Percentiles rank a stretch among this genome's conserved stretches.
Evolutionary conservation across 2,797 vertebrate genomes (phyloP).

Genomic region (Pseudocheirus occidentalis): DNA sequence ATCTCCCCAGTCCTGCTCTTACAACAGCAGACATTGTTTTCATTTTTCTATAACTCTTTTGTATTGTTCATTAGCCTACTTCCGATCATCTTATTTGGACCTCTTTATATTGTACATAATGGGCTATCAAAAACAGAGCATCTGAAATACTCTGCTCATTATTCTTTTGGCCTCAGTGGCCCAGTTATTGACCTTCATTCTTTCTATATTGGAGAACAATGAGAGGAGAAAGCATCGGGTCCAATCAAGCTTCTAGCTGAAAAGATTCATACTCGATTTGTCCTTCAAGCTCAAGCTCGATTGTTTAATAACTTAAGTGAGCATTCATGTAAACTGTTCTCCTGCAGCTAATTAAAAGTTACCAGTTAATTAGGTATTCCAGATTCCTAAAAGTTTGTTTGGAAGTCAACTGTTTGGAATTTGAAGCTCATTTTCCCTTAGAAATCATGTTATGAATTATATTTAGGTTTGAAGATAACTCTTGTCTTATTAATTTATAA

Average conservation of each 20-base stretch:
- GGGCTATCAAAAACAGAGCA: slow-evolving; percentile 73
- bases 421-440: background rate
- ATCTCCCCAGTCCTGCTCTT: slow-evolving; percentile 72
- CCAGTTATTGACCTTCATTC: slow-evolving; percentile 74
- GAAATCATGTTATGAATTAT: background rate
- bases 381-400: background rate
- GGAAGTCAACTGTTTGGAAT: background rate
- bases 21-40: slow-evolving; percentile 68
- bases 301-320: slow-evolving; percentile 6
- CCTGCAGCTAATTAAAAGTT: slow-evolving; percentile 12
- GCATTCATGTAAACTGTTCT: background rate
- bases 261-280: slow-evolving; percentile 77
- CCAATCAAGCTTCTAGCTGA: slow-evolving; percentile 73
- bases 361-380: background rate
- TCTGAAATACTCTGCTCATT: slow-evolving; percentile 73
- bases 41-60: slow-evolving; percentile 69
- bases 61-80: slow-evolving; percentile 60
- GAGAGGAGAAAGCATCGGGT: slow-evolving; percentile 66
- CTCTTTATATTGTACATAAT: slow-evolving; percentile 69
- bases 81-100: slow-evolving; percentile 36
- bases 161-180: slow-evolving; percentile 69
- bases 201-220: slow-evolving; percentile 74
- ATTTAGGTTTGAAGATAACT: background rate
- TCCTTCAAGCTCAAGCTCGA: slow-evolving; percentile 14
- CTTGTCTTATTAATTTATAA: background rate